Base-by-base conservation (phyloP, 2,113 vertebrate genomes). In the Pterocles burchelli region DNA sequence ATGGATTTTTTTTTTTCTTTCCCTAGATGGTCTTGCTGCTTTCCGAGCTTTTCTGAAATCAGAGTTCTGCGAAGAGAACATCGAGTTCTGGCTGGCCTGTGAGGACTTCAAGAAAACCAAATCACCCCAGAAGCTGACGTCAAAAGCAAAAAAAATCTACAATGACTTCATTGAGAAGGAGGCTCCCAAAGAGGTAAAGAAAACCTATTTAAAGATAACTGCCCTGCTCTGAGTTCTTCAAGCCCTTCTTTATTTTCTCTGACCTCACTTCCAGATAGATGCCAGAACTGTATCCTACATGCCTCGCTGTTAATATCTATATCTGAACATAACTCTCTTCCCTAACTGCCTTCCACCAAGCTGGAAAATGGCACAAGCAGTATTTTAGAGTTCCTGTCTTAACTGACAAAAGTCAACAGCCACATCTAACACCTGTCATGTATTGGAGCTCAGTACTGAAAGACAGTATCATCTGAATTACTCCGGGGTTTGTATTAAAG, bases 51-150 rank as follows among this genome's bases (percentile, higher is more conserved):
- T 99, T 97, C 93, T 99, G 89, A 98, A 97, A 95, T 99, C 99
- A 0, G 99, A 99, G 82, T 99, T 98, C 97, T 99, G 99, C 4
- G 97, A 99, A 88, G 99, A 99, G 96, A 99, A 99, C 95, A 98
- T 99, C 0, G 98, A 99, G 65, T 99, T 99, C 98, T 99, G 99
- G 99, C 65, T 98, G 65, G 98, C 98, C 48, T 99, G 99, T 11
- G 98, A 99, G 89, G 98, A 99, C n/a, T 99, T 98, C 95, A 99
- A 98, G 91, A 99, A 98, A 79, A 98, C 86, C 0, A 98, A 98
- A 11, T 99, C 98, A 5, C 97, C 97, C 24, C 98, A 97, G 88
- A 98, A 99, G 51, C 90, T 98, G 83, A 96, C 86, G 34, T 97
- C 97, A 0, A 99, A 98, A 93, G 99, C 99, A 73, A 98, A 97